These are phyloP conservation scores for Microctenopoma lineatum DNA, from an alignment of 2,797 vertebrate species.

Conservation along the genomic window DNA sequence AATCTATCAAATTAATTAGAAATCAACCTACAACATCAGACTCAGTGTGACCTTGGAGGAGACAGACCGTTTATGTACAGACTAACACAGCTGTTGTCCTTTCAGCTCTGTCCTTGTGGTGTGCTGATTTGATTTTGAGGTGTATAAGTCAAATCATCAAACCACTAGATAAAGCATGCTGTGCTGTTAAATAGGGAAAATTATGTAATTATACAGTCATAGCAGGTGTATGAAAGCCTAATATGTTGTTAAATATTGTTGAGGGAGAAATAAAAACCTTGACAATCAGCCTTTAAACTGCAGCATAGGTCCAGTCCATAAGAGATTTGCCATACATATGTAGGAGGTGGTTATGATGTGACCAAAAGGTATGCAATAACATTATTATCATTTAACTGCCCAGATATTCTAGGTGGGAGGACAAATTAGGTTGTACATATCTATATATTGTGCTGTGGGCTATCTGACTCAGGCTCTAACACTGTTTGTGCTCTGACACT, in stretches of 20 bases:
- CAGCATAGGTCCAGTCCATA: background rate
- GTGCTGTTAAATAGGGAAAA: background rate
- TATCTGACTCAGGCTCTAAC: background rate
- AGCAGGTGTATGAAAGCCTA: background rate
- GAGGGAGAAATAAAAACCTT: conserved; percentile 15
- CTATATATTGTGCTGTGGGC: background rate
- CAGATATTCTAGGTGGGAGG: background rate
- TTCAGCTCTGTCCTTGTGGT: conserved; percentile 69
- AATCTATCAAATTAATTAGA: background rate
- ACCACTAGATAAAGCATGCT: conserved; percentile 1
- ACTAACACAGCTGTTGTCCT: conserved; percentile 63
- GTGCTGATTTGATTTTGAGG: conserved; percentile 60
- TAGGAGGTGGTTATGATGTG: conserved; percentile 1
- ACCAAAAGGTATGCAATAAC: background rate
- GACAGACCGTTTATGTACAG: conserved; percentile 68
- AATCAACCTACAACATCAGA: conserved; percentile 12
- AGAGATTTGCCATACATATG: background rate
- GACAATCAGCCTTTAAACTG: background rate
- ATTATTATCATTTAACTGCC: background rate
- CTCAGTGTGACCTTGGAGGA: conserved; percentile 66
- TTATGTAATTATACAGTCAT: background rate
- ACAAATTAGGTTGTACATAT: background rate
- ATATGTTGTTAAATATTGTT: background rate
- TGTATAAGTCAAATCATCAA: conserved; percentile 38
- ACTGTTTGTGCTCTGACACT: background rate